A percentile compares a stretch with the other conserved stretches of the same genome.
phyloP scores from a whole-genome alignment of 2,888 invertebrate species.

The Pollenia griseotomentosa region DNA sequence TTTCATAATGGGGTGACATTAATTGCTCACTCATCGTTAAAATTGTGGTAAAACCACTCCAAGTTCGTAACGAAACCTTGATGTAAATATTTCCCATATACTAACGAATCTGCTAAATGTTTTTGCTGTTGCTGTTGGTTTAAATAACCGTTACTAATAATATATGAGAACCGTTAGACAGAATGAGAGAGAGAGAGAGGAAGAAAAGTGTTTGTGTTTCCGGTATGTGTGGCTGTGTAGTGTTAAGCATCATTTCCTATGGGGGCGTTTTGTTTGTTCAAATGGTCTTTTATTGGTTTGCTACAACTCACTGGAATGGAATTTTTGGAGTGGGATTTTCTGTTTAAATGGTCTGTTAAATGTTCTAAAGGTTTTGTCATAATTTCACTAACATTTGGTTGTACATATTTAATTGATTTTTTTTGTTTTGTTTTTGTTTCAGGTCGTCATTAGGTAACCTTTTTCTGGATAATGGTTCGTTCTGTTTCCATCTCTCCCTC shows the following conservation, averaged over 20 bases:
- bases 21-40: constrained; percentile 82
- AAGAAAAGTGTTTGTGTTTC: not conserved
- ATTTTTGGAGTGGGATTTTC: constrained; percentile 8
- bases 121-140: constrained; percentile 40
- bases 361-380: constrained; percentile 47
- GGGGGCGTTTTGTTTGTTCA: constrained; percentile 70
- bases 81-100: constrained; percentile 77
- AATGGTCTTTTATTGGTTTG: constrained; percentile 70
- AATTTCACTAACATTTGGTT: constrained; percentile 57
- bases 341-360: constrained; percentile 44
- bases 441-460: not conserved
- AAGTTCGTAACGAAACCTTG: constrained; percentile 43
- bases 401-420: constrained; percentile 65
- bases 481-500: not conserved
- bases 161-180: not conserved
- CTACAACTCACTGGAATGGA: constrained; percentile 12
- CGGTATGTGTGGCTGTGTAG: constrained; percentile 2
- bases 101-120: constrained; percentile 16
- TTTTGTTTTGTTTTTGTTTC: constrained; percentile 4
- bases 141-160: constrained; percentile 64
- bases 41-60: constrained; percentile 73
- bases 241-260: constrained; percentile 58
- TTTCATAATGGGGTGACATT: constrained; percentile 85
- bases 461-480: not conserved
- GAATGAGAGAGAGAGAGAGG: not conserved